These are phyloP conservation scores for Watsonalla cultraria DNA, from an alignment of 2,888 invertebrate species.

Conservation along the genomic window DNA sequence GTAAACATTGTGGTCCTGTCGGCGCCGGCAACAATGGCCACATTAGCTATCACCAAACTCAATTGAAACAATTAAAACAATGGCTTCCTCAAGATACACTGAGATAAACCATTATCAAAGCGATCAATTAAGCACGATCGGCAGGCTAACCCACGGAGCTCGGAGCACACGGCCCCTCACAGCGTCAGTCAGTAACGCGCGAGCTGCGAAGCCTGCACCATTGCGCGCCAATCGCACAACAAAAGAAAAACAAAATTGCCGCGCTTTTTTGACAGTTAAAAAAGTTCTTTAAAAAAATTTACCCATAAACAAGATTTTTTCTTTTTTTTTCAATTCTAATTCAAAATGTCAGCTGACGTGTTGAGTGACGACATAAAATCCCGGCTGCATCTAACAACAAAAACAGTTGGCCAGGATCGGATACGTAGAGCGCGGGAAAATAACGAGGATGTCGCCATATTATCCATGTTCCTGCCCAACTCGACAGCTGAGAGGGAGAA, in stretches of 20 bases:
- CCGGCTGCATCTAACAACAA: conserved; percentile 84
- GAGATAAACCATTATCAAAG: conserved; percentile 6
- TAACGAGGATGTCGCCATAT: conserved; percentile 92
- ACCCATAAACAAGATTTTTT: conserved; percentile 16
- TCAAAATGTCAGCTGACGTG: conserved; percentile 85
- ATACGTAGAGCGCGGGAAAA: conserved; percentile 88
- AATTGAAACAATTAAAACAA: not conserved
- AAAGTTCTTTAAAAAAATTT: not conserved
- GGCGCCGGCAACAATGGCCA: not conserved
- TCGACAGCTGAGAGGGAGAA: conserved; percentile 81
- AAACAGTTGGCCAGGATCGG: conserved; percentile 90
- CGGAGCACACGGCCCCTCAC: conserved; percentile 31
- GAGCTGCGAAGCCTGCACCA: conserved; percentile 66
- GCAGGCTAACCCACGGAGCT: conserved; percentile 47
- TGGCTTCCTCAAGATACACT: conserved; percentile 1
- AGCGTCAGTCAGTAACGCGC: conserved; percentile 52
- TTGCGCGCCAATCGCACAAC: conserved; percentile 20
- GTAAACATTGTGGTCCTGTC: too few relatives aligned
- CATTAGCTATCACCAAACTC: not conserved
- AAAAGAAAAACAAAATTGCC: conserved; percentile 34
- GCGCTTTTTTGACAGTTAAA: conserved; percentile 25
- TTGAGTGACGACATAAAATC: conserved; percentile 88
- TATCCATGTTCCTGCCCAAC: conserved; percentile 90
- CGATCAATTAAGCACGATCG: conserved; percentile 60
- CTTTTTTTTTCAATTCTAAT: conserved; percentile 15